Base-by-base conservation (phyloP, 2,888 invertebrate species). In the Congeria kusceri region DNA sequence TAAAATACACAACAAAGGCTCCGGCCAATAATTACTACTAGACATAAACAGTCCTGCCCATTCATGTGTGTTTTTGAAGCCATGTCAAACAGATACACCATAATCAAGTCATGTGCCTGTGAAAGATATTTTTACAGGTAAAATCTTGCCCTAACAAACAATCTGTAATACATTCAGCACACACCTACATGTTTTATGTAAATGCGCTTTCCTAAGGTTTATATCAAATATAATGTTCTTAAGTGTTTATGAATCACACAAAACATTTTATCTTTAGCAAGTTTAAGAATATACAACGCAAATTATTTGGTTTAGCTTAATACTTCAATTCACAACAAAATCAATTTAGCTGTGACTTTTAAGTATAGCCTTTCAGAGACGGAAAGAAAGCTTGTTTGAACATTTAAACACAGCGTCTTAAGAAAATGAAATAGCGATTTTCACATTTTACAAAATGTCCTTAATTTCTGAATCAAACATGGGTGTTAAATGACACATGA, bases 311-410 rank as follows among this genome's bases (percentile, higher is more conserved):
- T 23, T n/a, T n/a, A 62, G 39, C 28, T 27, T 64, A 61, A 46
- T 61, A 61, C 59, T 53, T 32, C 28, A 39, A 23, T 56, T 62
- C 9, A 62, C 62, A 56, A 63, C 56, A 70, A 62, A 70, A 70
- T 70, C 70, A 70, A 70, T 70, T 70, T 70, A 70, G 56, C 61
- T 39, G 56, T 57, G 70, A 70, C 70, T 70, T 63, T 29, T 59
- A 53, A 44, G 56, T 56, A 27, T 27, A 44, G 57, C 62, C 39
- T 56, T 56, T 57, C 27, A 57, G 57, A 62, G 57, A 70, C 57
- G 23, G 61, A 11, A 39, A 39, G 39, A 39, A 39, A 39, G 39
- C 39, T 39, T 39, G 39, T 39, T 39, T 39, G 39, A 39, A 39
- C 39, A 13, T 39, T 39, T 39, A 39, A 39, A 39, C 39, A 39